These are phyloP conservation scores for Hormaphis cornu DNA, from an alignment of 1,140 invertebrate species.

Conservation along the genomic window DNA sequence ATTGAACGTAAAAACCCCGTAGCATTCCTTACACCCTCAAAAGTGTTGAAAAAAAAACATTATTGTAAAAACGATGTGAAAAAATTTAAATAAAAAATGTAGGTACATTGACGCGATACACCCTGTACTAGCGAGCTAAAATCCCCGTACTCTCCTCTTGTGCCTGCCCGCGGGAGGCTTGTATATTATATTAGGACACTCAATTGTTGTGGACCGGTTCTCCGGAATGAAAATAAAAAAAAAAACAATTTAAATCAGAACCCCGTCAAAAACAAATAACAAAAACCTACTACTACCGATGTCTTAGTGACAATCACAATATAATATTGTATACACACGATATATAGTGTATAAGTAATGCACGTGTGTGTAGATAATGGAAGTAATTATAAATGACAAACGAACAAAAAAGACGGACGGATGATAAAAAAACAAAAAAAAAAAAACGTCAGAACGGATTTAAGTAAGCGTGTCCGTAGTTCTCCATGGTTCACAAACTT, in stretches of 20 bases:
- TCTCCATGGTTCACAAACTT: no score
- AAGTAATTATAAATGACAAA: background rate
- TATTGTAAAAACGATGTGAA: no score
- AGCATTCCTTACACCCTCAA: no score
- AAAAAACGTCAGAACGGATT: background rate
- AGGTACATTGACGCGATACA: no score
- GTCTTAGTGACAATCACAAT: background rate
- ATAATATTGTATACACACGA: no score
- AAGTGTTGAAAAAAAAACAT: no score
- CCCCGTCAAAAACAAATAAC: background rate
- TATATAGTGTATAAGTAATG: background rate
- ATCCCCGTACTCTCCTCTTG: no score
- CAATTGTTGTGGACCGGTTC: constrained; percentile 7
- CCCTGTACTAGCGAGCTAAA: no score
- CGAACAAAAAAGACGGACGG: background rate
- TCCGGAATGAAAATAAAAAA: background rate
- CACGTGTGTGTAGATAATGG: background rate
- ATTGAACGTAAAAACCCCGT: no score
- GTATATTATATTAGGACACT: no score
- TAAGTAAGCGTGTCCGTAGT: no score
- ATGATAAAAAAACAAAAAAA: background rate
- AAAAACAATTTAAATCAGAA: background rate
- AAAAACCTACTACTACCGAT: background rate
- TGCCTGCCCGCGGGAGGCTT: background rate
- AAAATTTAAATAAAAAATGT: no score